Conservation (phyloP, 2,797 vertebrate species). For the Sebastiscus tertius region DNA sequence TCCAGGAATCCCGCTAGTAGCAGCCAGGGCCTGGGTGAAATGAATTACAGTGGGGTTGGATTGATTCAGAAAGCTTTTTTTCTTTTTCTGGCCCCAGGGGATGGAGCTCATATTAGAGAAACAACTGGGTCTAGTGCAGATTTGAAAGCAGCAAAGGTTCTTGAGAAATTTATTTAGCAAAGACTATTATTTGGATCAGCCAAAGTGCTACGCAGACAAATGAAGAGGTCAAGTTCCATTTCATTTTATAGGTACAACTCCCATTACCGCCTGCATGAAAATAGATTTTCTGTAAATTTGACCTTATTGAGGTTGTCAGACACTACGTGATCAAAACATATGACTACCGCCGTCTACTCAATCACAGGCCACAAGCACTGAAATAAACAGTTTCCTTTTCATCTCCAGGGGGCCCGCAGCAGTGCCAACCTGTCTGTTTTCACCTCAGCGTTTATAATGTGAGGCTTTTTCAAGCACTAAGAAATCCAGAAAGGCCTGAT, state of each 20-base stretch:
- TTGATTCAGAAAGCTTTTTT: constrained; percentile 58
- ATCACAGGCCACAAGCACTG: constrained; percentile 45
- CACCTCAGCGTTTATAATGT: constrained; percentile 57
- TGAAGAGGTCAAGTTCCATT: constrained; percentile 58
- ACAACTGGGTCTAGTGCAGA: constrained; percentile 40
- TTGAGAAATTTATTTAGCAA: constrained; percentile 54
- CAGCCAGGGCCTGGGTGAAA: constrained; percentile 70
- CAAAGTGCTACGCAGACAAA: constrained; percentile 43
- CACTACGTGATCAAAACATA: constrained; percentile 59
- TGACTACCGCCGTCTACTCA: constrained; percentile 39
- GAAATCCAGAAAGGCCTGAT: constrained; percentile 51
- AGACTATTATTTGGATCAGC: constrained; percentile 50
- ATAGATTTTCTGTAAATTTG: constrained; percentile 58
- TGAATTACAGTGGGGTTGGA: constrained; percentile 65
- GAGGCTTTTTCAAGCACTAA: constrained; percentile 42
- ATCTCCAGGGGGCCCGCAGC: constrained; percentile 42
- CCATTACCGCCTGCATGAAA: constrained; percentile 55
- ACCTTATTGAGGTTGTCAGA: constrained; percentile 56
- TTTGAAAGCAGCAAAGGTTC: constrained; percentile 46
- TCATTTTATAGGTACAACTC: constrained; percentile 53
- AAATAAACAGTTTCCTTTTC: constrained; percentile 61
- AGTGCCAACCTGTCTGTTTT: constrained; percentile 66
- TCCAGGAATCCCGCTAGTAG: constrained; percentile 72
- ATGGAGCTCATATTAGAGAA: constrained; percentile 59
- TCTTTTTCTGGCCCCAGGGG: constrained; percentile 33